Conservation (phyloP, 2,113 vertebrate species). For the Catagonus wagneri region DNA sequence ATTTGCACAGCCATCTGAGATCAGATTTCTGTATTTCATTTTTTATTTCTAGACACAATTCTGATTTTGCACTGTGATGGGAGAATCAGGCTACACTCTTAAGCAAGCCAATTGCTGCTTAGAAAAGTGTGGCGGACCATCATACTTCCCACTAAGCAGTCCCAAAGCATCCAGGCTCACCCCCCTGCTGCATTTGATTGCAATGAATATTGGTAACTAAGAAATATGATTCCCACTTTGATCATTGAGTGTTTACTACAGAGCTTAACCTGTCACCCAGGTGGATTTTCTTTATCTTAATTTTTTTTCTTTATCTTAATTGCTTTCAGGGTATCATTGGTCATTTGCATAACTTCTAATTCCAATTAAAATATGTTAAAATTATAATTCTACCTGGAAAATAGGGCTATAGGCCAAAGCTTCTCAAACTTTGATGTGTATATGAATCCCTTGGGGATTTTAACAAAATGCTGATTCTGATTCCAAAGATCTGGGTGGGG, state of each 20-base stretch:
- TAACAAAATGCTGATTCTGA: not conserved
- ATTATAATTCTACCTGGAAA: slow-evolving; percentile 9
- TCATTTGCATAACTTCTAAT: slow-evolving; percentile 49
- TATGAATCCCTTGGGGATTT: not conserved
- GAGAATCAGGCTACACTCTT: not conserved
- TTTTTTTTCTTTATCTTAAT: slow-evolving; percentile 30
- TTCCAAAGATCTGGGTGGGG: not conserved
- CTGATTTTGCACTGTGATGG: not conserved
- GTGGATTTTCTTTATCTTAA: not conserved
- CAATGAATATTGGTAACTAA: not conserved
- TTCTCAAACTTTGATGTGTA: not conserved
- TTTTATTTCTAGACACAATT: not conserved
- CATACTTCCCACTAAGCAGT: slow-evolving; percentile 48
- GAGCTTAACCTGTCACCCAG: not conserved
- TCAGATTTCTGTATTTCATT: slow-evolving; percentile 53
- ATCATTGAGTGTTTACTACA: not conserved
- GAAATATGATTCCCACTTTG: slow-evolving; percentile 13
- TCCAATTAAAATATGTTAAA: not conserved
- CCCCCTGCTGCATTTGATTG: not conserved
- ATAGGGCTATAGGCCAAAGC: not conserved
- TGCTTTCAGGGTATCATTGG: slow-evolving; percentile 35
- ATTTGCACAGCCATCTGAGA: not conserved
- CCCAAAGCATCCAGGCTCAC: not conserved
- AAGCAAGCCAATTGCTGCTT: not conserved
- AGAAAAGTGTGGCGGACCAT: slow-evolving; percentile 1